Percentiles rank a stretch among this genome's conserved stretches.
Evolutionary conservation across 2,888 invertebrate genomes (phyloP).

Genomic region (Maniola hyperantus): DNA sequence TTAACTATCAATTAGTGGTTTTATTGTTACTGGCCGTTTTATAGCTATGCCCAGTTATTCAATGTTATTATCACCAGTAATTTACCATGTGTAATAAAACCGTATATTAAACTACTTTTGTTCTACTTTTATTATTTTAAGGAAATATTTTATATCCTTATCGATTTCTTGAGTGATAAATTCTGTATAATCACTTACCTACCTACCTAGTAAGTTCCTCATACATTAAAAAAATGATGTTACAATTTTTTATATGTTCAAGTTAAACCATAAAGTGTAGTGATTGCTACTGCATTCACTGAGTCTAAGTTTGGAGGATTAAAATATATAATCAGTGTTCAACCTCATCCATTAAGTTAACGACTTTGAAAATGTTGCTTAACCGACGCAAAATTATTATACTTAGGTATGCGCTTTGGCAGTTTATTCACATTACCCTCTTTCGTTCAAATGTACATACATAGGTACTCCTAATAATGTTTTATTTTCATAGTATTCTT

Average conservation of each 20-base stretch:
- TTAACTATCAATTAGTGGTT: slow-evolving; percentile 15
- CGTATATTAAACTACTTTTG: not conserved
- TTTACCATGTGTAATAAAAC: not conserved
- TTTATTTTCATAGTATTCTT: slow-evolving; percentile 2
- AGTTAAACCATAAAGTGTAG: too few relatives aligned
- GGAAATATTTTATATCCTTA: too few relatives aligned
- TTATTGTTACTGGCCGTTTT: not conserved
- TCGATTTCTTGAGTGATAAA: too few relatives aligned
- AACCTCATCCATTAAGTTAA: not conserved
- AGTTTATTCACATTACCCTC: not conserved
- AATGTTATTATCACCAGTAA: slow-evolving; percentile 1
- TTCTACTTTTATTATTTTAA: too few relatives aligned
- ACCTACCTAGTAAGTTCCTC: too few relatives aligned
- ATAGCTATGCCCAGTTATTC: not conserved
- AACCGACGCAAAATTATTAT: not conserved
- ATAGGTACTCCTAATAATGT: not conserved
- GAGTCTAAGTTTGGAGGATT: not conserved
- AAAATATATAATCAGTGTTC: not conserved
- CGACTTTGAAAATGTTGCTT: not conserved
- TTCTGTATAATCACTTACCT: not conserved
- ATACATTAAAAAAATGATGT: not conserved
- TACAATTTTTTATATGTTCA: too few relatives aligned
- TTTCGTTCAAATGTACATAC: not conserved
- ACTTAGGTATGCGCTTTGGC: not conserved
- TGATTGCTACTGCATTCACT: too few relatives aligned